Percentiles rank a stretch among this genome's conserved stretches.
These are phyloP conservation scores for Ceriagrion tenellum DNA, from an alignment of 2,888 invertebrate species.

Conservation along the genomic window DNA sequence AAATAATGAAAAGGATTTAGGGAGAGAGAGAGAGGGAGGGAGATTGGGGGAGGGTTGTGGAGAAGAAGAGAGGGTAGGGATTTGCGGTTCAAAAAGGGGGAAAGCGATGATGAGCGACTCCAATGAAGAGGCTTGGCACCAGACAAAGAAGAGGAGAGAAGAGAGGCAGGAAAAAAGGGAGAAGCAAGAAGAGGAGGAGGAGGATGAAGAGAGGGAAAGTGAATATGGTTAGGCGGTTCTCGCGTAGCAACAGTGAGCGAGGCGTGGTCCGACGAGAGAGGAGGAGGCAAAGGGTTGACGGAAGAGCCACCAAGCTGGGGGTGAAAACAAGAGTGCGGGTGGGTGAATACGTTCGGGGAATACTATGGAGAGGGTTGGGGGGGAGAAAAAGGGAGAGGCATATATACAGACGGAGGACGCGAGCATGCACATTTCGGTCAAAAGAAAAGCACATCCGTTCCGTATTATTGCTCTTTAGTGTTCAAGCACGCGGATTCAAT, in stretches of 20 bases:
- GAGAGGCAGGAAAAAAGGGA: not conserved
- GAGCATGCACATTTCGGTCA: slow-evolving; percentile 26
- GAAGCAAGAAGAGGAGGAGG: not conserved
- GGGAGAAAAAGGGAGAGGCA: not conserved
- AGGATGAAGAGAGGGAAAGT: not conserved
- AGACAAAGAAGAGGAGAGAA: not conserved
- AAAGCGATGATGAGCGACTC: not conserved
- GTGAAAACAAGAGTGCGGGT: not conserved
- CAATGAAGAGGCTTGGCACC: not conserved
- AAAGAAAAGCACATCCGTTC: slow-evolving; percentile 39
- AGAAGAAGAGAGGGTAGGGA: not conserved
- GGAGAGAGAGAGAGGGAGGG: not conserved
- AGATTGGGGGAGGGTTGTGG: not conserved
- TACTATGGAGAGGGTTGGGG: not conserved
- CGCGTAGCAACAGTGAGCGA: slow-evolving; percentile 33
- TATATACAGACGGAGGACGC: not conserved
- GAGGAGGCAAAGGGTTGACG: not conserved
- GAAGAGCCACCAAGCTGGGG: not conserved
- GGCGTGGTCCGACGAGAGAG: not conserved
- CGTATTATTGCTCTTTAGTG: slow-evolving; percentile 30
- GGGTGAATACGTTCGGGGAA: no score
- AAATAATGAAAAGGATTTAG: not conserved
- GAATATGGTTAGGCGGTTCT: not conserved
- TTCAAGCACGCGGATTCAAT: slow-evolving; percentile 20
- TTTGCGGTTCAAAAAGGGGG: not conserved